Evolutionary conservation across 2,113 vertebrate genomes (phyloP).

Genomic region (Antigone vipio): DNA sequence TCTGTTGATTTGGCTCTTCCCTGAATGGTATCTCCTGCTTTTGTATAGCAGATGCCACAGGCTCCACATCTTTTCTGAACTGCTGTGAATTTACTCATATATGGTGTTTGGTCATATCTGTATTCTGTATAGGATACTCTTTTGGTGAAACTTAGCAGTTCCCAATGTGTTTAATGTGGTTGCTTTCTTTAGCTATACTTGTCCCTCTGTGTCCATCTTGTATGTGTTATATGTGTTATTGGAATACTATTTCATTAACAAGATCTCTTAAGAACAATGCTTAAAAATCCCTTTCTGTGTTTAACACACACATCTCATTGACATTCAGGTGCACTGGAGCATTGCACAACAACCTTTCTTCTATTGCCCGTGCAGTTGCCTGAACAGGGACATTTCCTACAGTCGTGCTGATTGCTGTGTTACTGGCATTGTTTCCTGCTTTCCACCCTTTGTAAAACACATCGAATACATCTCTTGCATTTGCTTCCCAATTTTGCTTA

Average conservation of each 20-base stretch:
- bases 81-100: not conserved
- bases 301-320: not conserved
- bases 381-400: not conserved
- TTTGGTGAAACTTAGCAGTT: not conserved
- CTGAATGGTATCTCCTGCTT: not conserved
- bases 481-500: not conserved
- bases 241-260: not conserved
- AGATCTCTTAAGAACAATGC: not conserved
- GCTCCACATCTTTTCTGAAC: not conserved
- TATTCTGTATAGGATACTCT: not conserved
- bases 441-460: not conserved
- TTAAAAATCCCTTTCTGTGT: not conserved
- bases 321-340: not conserved
- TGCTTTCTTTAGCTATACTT: not conserved
- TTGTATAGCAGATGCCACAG: not conserved
- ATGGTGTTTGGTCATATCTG: not conserved
- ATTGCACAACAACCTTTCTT: not conserved
- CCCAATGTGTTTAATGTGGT: not conserved
- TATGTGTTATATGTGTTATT: not conserved
- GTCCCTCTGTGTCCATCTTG: not conserved
- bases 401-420: not conserved
- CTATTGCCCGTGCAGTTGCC: not conserved
- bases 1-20: not conserved
- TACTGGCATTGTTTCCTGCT: not conserved
- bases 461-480: not conserved